Evolutionary conservation across 1,140 invertebrate genomes (phyloP), one percentile per base, ranked within the genome.

Genomic region (Cydia strobilella): DNA sequence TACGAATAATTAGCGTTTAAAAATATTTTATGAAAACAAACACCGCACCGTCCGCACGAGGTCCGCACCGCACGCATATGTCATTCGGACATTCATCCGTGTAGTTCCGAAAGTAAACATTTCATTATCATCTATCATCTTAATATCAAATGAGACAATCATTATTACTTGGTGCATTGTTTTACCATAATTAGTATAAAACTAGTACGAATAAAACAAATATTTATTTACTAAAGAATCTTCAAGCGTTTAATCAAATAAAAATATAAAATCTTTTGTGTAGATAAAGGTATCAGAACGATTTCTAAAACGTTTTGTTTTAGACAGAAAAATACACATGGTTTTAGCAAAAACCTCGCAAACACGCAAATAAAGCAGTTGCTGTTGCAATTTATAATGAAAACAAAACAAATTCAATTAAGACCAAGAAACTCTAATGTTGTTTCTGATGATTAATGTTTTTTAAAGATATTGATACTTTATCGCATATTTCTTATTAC

Each of bases 21-120:
- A 54, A 59, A 0, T 20, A 59, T 59, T 59, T 59, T 23, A 59
- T 6, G 54, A 59, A 59, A 59, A 59, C n/a, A 59, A 59, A 59
- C 54, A 59, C 18, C 9, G 20, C 54, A 59, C 54, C 2, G 20
- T 20, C 12, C 7, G 42, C 42, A 45, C n/a, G n/a, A n/a, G n/a
- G n/a, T n/a, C 18, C 9, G 20, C 54, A 59, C 54, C 2, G 20
- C 54, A 23, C 7, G 42, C 42, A 45, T 45, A 45, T 45, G 42
- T 45, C 42, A 45, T 45, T 59, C 54, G 10, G 51, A 18, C 51
- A 54, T 18, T 54, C 1, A 7, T 59, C 42, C 4, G 13, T 59
- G 54, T 23, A 23, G 54, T 59, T 59, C 54, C n/a, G 54, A 59
- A 59, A 59, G 7, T 9, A 45, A 45, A 45, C 1, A 45, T 15